Evolutionary conservation across 2,797 vertebrate species (phyloP), one percentile per base, ranked within the genome.

Genomic region (Brachymystax lenok): DNA sequence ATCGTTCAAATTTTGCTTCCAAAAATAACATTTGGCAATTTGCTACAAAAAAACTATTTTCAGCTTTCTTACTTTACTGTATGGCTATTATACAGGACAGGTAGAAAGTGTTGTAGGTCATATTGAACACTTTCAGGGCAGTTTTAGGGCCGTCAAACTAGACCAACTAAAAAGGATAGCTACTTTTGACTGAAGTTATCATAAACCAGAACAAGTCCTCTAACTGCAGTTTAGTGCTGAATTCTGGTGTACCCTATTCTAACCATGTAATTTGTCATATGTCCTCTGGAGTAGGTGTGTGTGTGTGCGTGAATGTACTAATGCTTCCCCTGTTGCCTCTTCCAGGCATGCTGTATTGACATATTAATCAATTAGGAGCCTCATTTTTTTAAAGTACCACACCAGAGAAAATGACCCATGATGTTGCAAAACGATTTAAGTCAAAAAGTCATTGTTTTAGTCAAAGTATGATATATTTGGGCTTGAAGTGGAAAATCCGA

Each of bases 171-270:
- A 24, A 56, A 40, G 35, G 35, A 40, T 8, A 8, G 51, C 19
- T 5, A 59, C 28, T 33, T 77, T 77, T 83, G 84, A 91, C 83
- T 83, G 86, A 87, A 83, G 74, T 88, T 87, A 93, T 93, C 87
- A 83, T 19, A 30, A 79, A 40, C 67, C 35, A 73, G 84, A 84
- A 79, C 79, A 69, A 71, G 75, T 85, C 82, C 77, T 71, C 69
- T 71, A 74, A 76, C 72, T 80, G 75, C 77, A 69, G 51, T n/a
- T 59, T 51, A 12, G 74, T 72, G 73, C 71, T 80, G 77, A 79
- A 79, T 79, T 74, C 35, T 35, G 68, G 51, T 69, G 50, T 75
- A 77, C 78, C 74, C 33, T 33, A 80, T 74, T 24, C 61, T 69
- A 78, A 78, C 75, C 74, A 69, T 21, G 80, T 82, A 59, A 10